phyloP scores from a whole-genome alignment of 2,888 invertebrate genomes.

The Oeneis ivallda region DNA sequence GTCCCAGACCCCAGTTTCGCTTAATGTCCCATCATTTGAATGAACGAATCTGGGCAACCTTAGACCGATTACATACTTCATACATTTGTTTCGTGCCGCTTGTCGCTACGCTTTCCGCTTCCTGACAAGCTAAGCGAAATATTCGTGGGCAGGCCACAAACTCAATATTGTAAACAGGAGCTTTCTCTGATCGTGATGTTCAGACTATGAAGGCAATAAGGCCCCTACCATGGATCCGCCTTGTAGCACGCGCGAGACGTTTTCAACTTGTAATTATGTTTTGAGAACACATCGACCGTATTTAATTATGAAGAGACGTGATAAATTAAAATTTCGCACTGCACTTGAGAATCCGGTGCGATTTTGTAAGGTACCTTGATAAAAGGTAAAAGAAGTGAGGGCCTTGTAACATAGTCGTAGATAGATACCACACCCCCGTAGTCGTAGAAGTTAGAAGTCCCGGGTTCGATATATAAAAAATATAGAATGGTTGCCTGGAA shows the following conservation, averaged over 20 bases:
- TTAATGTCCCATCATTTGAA: no score
- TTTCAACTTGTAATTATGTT: neutral
- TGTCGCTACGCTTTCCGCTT: neutral
- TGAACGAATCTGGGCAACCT: no score
- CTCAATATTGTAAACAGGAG: slow-evolving; percentile 35
- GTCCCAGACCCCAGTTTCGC: no score
- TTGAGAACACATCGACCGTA: neutral
- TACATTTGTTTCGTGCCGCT: no score
- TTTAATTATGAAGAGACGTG: neutral
- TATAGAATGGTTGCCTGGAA: no score
- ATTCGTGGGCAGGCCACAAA: slow-evolving; percentile 10
- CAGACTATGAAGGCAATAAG: slow-evolving; percentile 44
- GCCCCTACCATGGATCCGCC: slow-evolving; percentile 31
- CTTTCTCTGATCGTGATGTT: slow-evolving; percentile 41
- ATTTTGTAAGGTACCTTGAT: neutral
- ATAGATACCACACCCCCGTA: no score
- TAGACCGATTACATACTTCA: no score
- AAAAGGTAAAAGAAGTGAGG: neutral
- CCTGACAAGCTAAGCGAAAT: neutral
- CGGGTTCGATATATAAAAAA: no score
- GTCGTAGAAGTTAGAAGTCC: no score
- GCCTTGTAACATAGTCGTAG: no score
- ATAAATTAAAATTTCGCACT: neutral
- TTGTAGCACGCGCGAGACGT: neutral
- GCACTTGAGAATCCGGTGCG: neutral